Base-by-base conservation (phyloP, 1,140 invertebrate genomes). In the Coboldia fuscipes region DNA sequence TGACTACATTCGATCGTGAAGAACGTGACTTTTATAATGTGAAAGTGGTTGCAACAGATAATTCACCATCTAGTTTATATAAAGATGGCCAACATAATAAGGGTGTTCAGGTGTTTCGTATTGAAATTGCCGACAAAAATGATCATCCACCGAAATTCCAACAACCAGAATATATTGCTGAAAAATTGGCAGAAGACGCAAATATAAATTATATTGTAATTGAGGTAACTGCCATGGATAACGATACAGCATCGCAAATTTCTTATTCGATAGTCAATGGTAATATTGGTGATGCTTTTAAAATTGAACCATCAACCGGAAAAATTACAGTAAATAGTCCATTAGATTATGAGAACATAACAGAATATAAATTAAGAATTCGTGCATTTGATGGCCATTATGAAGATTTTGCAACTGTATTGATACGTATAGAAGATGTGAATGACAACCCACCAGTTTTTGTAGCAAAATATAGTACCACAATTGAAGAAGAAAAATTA, bases 41-140 rank as follows among this genome's bases (percentile, higher is more conserved):
- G 0, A 82, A 75, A 47, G 78, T 92, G 1, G 71, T 75, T 38
- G 84, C 83, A 0, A 72, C 65, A 1, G 85, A 92, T 51, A 85
- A 82, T 51, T 79, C 77, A 0, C 77, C 78, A 1, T 85, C 81
- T 8, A 75, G 77, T n/a, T 46, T 83, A 3, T 63, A 61, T 13
- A 58, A 61, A 14, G 63, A 66, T 20, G 72, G 70, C 0, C 67
- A 70, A 42, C 74, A 66, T 32, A 78, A 80, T 43, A 65, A 66
- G 20, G 76, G 74, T 4, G 62, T 73, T 37, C 73, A 81, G 58
- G 68, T 70, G 34, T 85, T 90, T 45, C 63, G 72, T 37, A 84
- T 92, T 38, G 71, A 76, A 47, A 89, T 94, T 30, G 78, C 77
- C 8, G 89, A 94, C 56, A 83, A 80, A 51, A 88, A 89, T 48